Evolutionary conservation across 2,797 vertebrate species (phyloP), one percentile per base, ranked within the genome.

Genomic region (Nannoperca australis): DNA sequence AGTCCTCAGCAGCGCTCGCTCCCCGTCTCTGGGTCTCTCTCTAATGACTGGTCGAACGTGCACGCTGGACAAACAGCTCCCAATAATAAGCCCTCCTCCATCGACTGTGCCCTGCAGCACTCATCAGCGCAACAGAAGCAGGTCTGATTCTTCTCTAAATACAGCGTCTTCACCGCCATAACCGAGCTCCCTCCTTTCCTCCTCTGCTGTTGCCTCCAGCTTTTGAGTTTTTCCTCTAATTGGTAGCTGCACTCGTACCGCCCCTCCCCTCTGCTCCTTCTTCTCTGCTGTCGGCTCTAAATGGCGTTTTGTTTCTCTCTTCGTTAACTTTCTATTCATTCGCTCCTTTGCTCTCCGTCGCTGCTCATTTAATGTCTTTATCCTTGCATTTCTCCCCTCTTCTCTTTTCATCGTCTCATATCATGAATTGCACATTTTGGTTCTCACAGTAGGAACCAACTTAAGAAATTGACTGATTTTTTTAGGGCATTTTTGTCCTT

Each of bases 11-110:
- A 54, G 74, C 2, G 9, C 74, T 74, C 56, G 54, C 77, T 85
- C 82, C 66, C 65, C 75, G 59, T 68, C 76, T 75, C 66, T 32
- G 12, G 67, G 7, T 36, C 34, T 36, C 59, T 70, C 76, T 70
- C 76, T 90, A 89, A 91, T 91, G 86, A 80, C 78, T 45, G 85
- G 88, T 87, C 88, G 87, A 85, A 88, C 59, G 30, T 15, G 42
- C 79, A 70, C 14, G 47, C 79, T 9, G 71, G 87, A 90, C 82
- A 86, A 83, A 84, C 76, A 0, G 79, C 80, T 87, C 83, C 59
- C 79, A 79, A 87, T 85, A 79, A 82, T 85, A 78, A 82, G 79
- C 69, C 80, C 18, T 40, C 84, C 75, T 82, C 73, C 79, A 62
- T 67, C 17, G 60, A 83, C 80, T 85, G 17, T 78, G 85, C 83